Conservation (phyloP, 2,113 vertebrate genomes). For the Pavo muticus region DNA sequence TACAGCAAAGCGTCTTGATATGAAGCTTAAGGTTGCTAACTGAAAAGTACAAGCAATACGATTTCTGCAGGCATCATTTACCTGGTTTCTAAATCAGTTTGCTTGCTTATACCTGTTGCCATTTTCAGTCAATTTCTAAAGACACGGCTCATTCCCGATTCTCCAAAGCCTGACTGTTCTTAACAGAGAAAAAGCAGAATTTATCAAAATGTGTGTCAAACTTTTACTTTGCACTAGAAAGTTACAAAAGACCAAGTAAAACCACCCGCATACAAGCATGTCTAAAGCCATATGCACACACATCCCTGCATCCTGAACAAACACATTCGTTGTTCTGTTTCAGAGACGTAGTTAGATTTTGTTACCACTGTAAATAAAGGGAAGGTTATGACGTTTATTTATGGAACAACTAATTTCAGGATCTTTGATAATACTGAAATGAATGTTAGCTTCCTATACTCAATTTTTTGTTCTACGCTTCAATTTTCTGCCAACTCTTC, state of each 20-base stretch:
- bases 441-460: background rate
- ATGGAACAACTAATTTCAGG: background rate
- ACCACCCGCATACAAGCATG: background rate
- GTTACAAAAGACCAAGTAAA: background rate
- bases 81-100: background rate
- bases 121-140: background rate
- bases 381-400: background rate
- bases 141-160: background rate
- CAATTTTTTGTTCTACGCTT: background rate
- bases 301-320: background rate
- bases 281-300: background rate
- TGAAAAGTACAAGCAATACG: background rate
- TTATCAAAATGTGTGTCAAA: background rate
- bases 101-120: background rate
- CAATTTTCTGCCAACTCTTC: background rate
- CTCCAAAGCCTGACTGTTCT: background rate
- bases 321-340: background rate
- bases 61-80: background rate
- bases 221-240: background rate
- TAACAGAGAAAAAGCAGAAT: background rate
- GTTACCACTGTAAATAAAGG: background rate
- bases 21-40: background rate
- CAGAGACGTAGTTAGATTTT: background rate
- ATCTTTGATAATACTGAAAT: background rate
- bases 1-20: background rate